Percentiles rank a stretch among this genome's conserved stretches.
These are phyloP conservation scores for Eupithecia abbreviata DNA, from an alignment of 2,888 invertebrate genomes.

Conservation along the genomic window DNA sequence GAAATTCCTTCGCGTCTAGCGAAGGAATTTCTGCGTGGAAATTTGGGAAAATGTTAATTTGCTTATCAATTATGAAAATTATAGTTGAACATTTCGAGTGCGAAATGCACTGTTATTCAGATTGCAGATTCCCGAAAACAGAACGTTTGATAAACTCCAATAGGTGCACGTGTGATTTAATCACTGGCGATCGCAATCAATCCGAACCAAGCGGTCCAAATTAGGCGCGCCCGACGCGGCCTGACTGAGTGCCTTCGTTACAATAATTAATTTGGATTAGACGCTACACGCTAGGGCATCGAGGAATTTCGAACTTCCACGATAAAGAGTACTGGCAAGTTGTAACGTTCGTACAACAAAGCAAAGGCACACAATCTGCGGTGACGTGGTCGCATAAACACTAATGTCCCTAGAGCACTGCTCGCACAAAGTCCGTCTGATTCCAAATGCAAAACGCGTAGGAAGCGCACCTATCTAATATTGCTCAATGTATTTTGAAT, in stretches of 20 bases:
- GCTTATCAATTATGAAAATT: not conserved
- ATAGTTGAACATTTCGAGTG: not conserved
- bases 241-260: conserved; percentile 24
- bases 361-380: conserved; percentile 73
- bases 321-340: not conserved
- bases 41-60: not conserved
- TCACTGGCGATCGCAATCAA: conserved; percentile 28
- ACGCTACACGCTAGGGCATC: not conserved
- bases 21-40: not conserved
- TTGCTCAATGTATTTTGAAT: conserved; percentile 82
- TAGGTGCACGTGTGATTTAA: conserved; percentile 27
- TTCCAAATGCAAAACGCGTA: conserved; percentile 82
- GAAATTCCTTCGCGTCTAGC: not conserved
- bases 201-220: conserved; percentile 24
- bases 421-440: conserved; percentile 75
- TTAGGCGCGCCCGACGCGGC: conserved; percentile 7
- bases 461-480: conserved; percentile 81
- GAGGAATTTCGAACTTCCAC: not conserved
- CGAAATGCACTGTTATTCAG: not conserved
- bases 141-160: conserved; percentile 27
- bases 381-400: conserved; percentile 71
- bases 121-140: conserved; percentile 7
- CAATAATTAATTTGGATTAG: conserved; percentile 26
- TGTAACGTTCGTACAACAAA: conserved; percentile 53
- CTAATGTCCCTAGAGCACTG: conserved; percentile 66